phyloP scores from a whole-genome alignment of 92 coral and sea anemone species.

The Porites divaricata region DNA sequence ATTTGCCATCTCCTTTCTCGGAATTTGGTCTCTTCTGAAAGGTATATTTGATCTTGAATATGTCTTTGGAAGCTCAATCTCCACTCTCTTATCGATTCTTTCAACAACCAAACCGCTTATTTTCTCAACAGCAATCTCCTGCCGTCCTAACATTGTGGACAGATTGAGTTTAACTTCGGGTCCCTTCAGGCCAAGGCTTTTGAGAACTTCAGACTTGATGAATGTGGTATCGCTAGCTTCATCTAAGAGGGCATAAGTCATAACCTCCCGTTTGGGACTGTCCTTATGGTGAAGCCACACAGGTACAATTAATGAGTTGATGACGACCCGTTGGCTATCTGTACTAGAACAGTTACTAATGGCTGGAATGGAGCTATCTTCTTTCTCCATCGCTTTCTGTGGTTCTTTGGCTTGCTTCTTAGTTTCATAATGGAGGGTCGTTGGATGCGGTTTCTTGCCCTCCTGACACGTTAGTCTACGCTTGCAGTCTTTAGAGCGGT shows the following conservation, averaged over 20 bases:
- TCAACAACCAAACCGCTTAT: conserved; percentile 43
- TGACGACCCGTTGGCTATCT: no score
- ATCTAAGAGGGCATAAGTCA: no score
- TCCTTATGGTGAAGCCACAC: no score
- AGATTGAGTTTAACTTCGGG: conserved; percentile 44
- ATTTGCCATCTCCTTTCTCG: background rate
- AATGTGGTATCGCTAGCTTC: no score
- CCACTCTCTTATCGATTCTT: conserved; percentile 1
- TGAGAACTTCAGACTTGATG: no score
- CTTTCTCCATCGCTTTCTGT: no score
- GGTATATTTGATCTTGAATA: conserved; percentile 19
- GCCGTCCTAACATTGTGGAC: conserved; percentile 47
- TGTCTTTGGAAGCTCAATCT: conserved; percentile 38
- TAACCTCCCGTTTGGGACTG: no score
- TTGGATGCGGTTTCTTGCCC: conserved; percentile 58
- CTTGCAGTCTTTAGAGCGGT: conserved; percentile 53
- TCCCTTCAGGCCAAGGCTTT: background rate
- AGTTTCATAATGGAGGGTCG: conserved; percentile 65
- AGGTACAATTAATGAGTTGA: no score
- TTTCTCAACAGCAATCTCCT: conserved; percentile 42
- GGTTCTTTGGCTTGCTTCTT: conserved; percentile 9
- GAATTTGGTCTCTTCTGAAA: conserved; percentile 8
- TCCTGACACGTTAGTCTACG: conserved; percentile 47
- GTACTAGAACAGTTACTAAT: no score
- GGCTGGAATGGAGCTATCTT: no score